Conservation (phyloP, 2,797 vertebrate species). For the Hippocampus kuda region DNA sequence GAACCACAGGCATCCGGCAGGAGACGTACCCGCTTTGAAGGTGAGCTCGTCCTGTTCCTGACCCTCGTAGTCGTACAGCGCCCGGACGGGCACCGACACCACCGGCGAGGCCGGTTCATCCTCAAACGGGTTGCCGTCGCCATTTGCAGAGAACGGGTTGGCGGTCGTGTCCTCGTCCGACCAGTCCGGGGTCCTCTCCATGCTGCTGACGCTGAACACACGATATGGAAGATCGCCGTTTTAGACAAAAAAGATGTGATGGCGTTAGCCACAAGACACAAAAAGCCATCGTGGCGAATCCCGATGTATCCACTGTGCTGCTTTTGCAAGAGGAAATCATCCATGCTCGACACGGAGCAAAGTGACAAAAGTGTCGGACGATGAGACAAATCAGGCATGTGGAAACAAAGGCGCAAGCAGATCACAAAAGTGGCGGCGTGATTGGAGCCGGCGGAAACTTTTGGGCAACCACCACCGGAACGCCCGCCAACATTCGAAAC, state of each 20-base stretch:
- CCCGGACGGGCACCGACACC: constrained; percentile 78
- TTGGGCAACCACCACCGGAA: constrained; percentile 46
- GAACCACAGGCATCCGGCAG: too few relatives aligned
- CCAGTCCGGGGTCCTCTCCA: constrained; percentile 84
- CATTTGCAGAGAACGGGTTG: constrained; percentile 82
- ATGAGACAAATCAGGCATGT: constrained; percentile 17
- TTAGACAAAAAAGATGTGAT: not conserved
- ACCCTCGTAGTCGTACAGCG: constrained; percentile 93
- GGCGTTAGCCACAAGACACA: constrained; percentile 6
- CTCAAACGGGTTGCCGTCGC: constrained; percentile 89
- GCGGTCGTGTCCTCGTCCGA: constrained; percentile 85
- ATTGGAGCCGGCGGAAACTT: constrained; percentile 36
- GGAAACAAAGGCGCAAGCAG: constrained; percentile 22
- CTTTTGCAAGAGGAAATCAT: constrained; percentile 13
- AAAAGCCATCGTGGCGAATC: constrained; percentile 20
- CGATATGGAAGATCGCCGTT: not conserved
- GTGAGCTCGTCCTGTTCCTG: constrained; percentile 97
- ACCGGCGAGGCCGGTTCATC: constrained; percentile 70
- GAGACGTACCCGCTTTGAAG: constrained; percentile 81
- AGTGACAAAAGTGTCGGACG: constrained; percentile 11
- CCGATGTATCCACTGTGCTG: constrained; percentile 6
- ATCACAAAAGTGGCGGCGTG: constrained; percentile 37
- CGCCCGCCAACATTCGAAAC: constrained; percentile 19
- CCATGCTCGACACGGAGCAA: not conserved
- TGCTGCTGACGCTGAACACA: constrained; percentile 73